Conservation (phyloP, 2,113 vertebrate species). For the Mola mola region DNA sequence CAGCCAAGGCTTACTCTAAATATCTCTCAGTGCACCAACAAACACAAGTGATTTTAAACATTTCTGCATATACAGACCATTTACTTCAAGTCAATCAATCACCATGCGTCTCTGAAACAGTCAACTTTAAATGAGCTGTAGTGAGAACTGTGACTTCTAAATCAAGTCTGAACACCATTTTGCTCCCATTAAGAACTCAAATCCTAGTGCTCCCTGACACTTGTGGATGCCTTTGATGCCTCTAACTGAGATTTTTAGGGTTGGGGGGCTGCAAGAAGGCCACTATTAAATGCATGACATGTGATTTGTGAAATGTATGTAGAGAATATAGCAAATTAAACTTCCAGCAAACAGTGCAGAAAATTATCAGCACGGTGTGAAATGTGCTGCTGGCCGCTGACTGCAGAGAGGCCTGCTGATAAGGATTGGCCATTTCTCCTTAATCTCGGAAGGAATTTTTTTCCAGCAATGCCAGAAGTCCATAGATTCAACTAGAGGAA, state of each 20-base stretch:
- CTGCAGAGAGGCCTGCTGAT: constrained; percentile 44
- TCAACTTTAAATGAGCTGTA: too few species aligned
- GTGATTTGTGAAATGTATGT: neutral
- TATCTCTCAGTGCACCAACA: constrained; percentile 2
- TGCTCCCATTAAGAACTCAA: neutral
- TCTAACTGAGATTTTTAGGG: too few species aligned
- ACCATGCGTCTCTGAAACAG: neutral
- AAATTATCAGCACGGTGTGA: constrained; percentile 29
- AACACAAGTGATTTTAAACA: neutral
- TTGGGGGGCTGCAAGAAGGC: neutral
- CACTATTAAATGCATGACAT: neutral
- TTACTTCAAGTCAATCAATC: neutral
- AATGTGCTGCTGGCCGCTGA: too few species aligned
- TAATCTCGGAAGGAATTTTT: constrained; percentile 78
- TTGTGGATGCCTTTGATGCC: too few species aligned
- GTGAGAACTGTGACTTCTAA: too few species aligned
- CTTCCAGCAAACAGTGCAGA: constrained; percentile 5
- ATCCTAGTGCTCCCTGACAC: neutral
- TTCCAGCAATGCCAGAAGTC: constrained; percentile 30
- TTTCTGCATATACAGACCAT: neutral
- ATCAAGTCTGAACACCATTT: too few species aligned
- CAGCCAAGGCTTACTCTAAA: constrained; percentile 14
- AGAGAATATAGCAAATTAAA: neutral
- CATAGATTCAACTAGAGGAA: constrained; percentile 26
- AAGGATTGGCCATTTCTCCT: constrained; percentile 52